A percentile compares a stretch with the other conserved stretches of the same genome.
Conservation (phyloP, 2,888 invertebrate species). For the Acanthopleura granulata region DNA sequence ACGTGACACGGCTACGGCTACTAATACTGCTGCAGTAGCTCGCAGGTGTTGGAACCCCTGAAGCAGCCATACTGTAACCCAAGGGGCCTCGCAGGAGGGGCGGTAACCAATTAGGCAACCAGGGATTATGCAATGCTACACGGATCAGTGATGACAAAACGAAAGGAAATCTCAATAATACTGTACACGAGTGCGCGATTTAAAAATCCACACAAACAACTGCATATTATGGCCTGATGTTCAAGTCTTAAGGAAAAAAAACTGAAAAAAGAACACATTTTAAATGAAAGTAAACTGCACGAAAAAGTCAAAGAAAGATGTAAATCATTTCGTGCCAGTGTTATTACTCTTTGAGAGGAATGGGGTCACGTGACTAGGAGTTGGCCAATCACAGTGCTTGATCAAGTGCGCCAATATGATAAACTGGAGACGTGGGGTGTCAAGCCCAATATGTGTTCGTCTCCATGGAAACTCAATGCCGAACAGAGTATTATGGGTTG, state of each 20-base stretch:
- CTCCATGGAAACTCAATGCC: too few species aligned
- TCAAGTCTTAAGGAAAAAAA: too few species aligned
- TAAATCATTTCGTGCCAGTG: too few species aligned
- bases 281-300: conserved; percentile 2
- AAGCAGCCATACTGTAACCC: too few species aligned
- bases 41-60: too few species aligned
- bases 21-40: neutral
- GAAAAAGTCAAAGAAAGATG: neutral
- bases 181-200: neutral
- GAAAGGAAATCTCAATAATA: neutral
- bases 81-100: too few species aligned
- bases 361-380: conserved; percentile 17
- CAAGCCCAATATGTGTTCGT: too few species aligned
- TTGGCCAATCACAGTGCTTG: conserved; percentile 19
- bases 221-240: neutral
- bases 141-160: neutral
- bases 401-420: neutral
- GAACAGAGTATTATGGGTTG: too few species aligned
- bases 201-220: neutral
- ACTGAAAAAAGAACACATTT: neutral
- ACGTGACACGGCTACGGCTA: conserved; percentile 8
- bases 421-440: too few species aligned
- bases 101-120: neutral
- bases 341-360: too few species aligned
- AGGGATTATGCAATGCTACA: conserved; percentile 6